Base-by-base conservation (phyloP, 2,797 vertebrate species). In the Hozukius guyotensis region DNA sequence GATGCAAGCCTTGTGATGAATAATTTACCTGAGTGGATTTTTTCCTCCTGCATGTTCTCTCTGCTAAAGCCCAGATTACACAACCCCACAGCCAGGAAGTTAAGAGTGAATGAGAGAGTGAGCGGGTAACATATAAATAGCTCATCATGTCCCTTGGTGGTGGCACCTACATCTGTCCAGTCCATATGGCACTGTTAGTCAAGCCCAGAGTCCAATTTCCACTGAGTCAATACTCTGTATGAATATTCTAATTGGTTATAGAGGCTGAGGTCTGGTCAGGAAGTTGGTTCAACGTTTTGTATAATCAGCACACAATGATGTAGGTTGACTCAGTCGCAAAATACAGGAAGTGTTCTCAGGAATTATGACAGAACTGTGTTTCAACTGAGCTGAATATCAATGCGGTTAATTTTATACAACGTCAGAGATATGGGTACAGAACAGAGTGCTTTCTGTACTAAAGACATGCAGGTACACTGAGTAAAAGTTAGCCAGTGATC, bases 11-110 rank as follows among this genome's bases (percentile, higher is more conserved):
- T 80, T 80, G 57, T 75, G 67, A 87, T 90, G 81, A 89, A 90
- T 90, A 83, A 91, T 91, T 89, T 79, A 93, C 81, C 80, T 85
- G 84, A 73, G 83, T 77, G 85, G 71, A 76, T 88, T 88, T 78
- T 73, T 73, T 38, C 36, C 64, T 61, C 56, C 67, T 32, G 25
- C 38, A 62, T 81, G 63, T 75, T 76, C 64, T 32, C 61, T 60
- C 38, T 73, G 57, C 53, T 69, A n/a, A 70, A 70, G 16, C 80
- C 78, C 38, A 57, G 69, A 63, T 72, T 73, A 53, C 74, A 76
- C 69, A 77, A 66, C 74, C 72, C 49, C 36, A 69, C 27, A 77
- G 75, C 67, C 67, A 69, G 70, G 67, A 57, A 49, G 49, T 70
- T 79, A 62, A 75, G 66, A 71, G 57, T 38, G 74, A 80, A 66